These are phyloP conservation scores for Edolisoma coerulescens DNA, from an alignment of 2,113 vertebrate species.

Conservation along the genomic window DNA sequence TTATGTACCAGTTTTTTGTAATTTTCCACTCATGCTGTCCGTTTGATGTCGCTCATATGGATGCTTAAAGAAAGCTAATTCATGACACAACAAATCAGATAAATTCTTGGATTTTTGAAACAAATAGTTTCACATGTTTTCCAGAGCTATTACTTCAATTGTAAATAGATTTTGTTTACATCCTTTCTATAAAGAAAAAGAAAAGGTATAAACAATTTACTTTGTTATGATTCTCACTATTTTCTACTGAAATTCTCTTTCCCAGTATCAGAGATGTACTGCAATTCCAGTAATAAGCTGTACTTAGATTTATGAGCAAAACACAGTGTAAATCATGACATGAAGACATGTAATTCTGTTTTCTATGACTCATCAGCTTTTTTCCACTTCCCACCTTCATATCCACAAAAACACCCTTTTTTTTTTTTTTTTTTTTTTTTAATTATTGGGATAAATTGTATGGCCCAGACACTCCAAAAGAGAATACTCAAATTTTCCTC, in stretches of 20 bases:
- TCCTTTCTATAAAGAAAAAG: neutral
- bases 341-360: slow-evolving; percentile 13
- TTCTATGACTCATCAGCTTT: slow-evolving; percentile 22
- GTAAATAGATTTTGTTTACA: neutral
- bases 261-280: neutral
- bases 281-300: neutral
- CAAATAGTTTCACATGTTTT: neutral
- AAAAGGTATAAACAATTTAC: neutral
- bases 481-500: neutral
- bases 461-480: neutral
- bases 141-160: neutral
- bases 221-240: neutral
- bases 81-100: neutral
- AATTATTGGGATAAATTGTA: neutral
- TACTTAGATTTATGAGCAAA: slow-evolving; percentile 28
- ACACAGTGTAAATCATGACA: neutral
- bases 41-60: neutral
- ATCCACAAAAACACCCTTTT: neutral
- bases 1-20: neutral
- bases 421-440: too few relatives aligned
- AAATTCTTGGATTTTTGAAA: neutral
- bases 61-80: neutral
- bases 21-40: neutral
- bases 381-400: neutral
- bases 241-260: neutral